Conservation (phyloP, 2,888 invertebrate genomes). For the Myathropa florea region DNA sequence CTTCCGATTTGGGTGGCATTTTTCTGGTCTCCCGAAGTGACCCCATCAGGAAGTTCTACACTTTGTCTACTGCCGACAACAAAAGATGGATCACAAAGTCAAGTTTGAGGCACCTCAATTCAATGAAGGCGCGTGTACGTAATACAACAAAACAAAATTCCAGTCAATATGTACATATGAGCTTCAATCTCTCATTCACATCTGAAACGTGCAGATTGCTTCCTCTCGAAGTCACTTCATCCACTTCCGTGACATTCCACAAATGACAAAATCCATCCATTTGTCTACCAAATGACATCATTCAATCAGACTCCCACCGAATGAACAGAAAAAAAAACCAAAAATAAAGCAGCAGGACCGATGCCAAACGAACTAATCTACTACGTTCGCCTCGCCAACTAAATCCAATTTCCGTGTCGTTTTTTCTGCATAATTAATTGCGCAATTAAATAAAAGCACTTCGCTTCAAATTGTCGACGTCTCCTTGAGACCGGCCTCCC, state of each 20-base stretch:
- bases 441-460: constrained; percentile 66
- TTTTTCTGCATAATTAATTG: constrained; percentile 63
- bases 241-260: neutral
- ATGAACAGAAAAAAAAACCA: neutral
- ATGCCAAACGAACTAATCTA: neutral
- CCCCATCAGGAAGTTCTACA: too few species aligned
- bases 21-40: too few species aligned
- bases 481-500: neutral
- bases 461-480: constrained; percentile 56
- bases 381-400: constrained; percentile 17
- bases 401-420: constrained; percentile 59
- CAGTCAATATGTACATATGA: neutral
- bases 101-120: neutral
- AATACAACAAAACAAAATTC: neutral
- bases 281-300: constrained; percentile 56
- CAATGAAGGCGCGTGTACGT: neutral
- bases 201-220: constrained; percentile 25
- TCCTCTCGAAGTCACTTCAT: neutral
- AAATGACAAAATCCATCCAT: constrained; percentile 51
- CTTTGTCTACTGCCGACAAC: too few species aligned
- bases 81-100: too few species aligned
- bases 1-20: too few species aligned
- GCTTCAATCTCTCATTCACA: neutral
- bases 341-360: neutral
- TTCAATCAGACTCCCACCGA: constrained; percentile 38